phyloP scores from a whole-genome alignment of 2,113 vertebrate species.

The Cyrtonyx montezumae region DNA sequence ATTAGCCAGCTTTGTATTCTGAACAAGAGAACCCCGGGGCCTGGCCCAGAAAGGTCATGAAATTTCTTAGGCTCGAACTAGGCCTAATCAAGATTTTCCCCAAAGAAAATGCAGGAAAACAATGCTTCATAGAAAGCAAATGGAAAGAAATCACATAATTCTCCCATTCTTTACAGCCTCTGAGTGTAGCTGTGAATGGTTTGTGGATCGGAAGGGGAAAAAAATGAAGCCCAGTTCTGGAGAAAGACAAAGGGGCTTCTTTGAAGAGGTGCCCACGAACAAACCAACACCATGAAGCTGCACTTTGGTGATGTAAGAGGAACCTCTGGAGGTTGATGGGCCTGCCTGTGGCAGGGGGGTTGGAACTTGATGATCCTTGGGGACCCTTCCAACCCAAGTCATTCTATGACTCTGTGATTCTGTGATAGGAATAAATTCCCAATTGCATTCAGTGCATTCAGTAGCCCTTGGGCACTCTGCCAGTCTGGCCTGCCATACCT shows the following conservation, averaged over 20 bases:
- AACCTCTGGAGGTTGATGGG: too few relatives aligned
- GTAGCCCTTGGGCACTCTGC: background rate
- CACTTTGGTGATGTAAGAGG: background rate
- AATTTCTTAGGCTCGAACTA: slow-evolving; percentile 39
- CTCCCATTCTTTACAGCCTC: background rate
- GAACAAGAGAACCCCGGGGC: slow-evolving; percentile 13
- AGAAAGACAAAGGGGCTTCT: background rate
- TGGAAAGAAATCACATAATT: slow-evolving; percentile 21
- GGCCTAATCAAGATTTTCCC: slow-evolving; percentile 45
- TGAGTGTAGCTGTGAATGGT: background rate
- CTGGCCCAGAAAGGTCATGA: slow-evolving; percentile 49
- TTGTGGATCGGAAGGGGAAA: background rate
- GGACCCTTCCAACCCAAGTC: too few relatives aligned
- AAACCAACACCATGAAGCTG: background rate
- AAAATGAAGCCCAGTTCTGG: background rate
- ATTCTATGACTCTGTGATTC: too few relatives aligned
- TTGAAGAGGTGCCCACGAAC: background rate
- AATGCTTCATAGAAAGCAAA: slow-evolving; percentile 13
- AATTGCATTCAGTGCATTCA: accelerated
- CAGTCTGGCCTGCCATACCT: background rate
- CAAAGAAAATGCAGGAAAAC: slow-evolving; percentile 42
- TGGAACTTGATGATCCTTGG: too few relatives aligned
- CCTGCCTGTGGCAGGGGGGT: too few relatives aligned
- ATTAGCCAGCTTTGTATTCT: slow-evolving; percentile 59
- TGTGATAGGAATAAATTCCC: background rate